These are phyloP conservation scores for Thunnus albacares DNA, from an alignment of 2,797 vertebrate species.

Conservation along the genomic window DNA sequence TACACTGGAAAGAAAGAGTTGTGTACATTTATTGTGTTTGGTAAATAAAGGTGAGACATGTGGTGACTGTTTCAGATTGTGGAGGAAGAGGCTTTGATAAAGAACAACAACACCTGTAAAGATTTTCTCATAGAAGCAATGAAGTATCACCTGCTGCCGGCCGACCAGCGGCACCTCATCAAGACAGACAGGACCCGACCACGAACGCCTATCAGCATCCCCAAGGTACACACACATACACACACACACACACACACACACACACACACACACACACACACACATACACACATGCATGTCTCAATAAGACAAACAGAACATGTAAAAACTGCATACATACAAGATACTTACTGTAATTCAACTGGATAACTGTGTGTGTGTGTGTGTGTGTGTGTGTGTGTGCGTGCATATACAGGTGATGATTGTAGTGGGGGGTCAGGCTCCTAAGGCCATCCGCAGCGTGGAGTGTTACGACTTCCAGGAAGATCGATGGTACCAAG, in stretches of 20 bases:
- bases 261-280: background rate
- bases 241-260: background rate
- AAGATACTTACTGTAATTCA: background rate
- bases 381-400: background rate
- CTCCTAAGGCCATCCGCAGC: constrained; percentile 96
- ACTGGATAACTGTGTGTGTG: background rate
- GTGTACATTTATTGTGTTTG: background rate
- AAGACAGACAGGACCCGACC: constrained; percentile 96
- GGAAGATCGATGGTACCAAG: constrained; percentile 96
- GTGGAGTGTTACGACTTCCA: constrained; percentile 98
- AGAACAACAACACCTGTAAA: constrained; percentile 99
- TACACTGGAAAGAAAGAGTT: background rate
- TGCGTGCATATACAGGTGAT: constrained; percentile 88
- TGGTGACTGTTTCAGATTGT: constrained; percentile 88
- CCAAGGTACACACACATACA: constrained; percentile 86
- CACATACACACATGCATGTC: too few relatives aligned
- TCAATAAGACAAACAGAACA: background rate
- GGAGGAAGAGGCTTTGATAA: constrained; percentile 97
- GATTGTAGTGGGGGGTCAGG: constrained; percentile 98
- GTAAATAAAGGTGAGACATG: background rate
- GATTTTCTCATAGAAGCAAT: constrained; percentile 98
- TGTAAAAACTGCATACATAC: background rate
- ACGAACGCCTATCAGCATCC: constrained; percentile 94
- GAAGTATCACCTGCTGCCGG: constrained; percentile 97
- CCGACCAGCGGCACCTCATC: constrained; percentile 95